Percentiles rank a stretch among this genome's conserved stretches.
These are phyloP conservation scores for Lepidocyrtoides sp. DNA, from an alignment of 2,888 invertebrate species.

Conservation along the genomic window DNA sequence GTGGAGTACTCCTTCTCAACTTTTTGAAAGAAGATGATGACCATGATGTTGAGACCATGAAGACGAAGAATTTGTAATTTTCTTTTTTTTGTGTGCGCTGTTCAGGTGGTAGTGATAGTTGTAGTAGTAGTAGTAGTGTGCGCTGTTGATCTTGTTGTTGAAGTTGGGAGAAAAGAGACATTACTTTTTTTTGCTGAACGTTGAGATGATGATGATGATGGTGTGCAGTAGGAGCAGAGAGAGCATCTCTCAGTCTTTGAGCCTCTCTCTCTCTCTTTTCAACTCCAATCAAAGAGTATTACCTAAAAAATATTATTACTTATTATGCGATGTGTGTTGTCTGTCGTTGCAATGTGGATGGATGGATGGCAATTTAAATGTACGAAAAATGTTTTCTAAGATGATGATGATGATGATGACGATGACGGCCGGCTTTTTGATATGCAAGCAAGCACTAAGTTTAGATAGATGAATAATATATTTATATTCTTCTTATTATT, in stretches of 20 bases:
- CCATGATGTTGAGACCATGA: neutral
- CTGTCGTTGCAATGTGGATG: neutral
- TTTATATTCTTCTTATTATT: slow-evolving; percentile 58
- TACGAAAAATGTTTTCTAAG: slow-evolving; percentile 38
- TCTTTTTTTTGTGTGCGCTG: slow-evolving; percentile 21
- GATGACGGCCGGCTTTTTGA: slow-evolving; percentile 45
- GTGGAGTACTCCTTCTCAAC: slow-evolving; percentile 61
- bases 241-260: neutral
- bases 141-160: slow-evolving; percentile 6
- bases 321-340: slow-evolving; percentile 48
- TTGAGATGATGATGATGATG: neutral
- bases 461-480: neutral
- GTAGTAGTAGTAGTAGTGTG: slow-evolving; percentile 16
- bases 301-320: slow-evolving; percentile 45
- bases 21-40: slow-evolving; percentile 46
- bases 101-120: neutral
- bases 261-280: neutral
- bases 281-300: slow-evolving; percentile 56
- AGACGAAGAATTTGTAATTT: slow-evolving; percentile 53
- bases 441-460: slow-evolving; percentile 17
- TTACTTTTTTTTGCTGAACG: neutral
- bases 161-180: slow-evolving; percentile 47
- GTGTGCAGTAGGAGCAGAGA: neutral
- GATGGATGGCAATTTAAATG: slow-evolving; percentile 51
- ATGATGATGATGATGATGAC: slow-evolving; percentile 9